Percentiles rank a stretch among this genome's conserved stretches.
phyloP scores from a whole-genome alignment of 2,888 invertebrate species.

The Leptopilina myrica region DNA sequence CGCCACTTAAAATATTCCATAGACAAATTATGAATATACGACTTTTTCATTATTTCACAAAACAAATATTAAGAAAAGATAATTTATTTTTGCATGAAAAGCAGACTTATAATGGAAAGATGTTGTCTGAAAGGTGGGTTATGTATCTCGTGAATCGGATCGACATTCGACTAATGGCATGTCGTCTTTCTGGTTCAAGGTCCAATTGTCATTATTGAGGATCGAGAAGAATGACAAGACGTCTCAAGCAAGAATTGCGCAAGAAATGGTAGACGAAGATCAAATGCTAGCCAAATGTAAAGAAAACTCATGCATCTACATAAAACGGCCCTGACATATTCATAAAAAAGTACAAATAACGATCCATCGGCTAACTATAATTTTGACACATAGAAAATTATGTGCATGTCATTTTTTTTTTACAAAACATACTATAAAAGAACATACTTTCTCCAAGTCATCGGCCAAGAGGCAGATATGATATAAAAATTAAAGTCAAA shows the following conservation, averaged over 20 bases:
- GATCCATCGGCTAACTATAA: background rate
- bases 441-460: too few species aligned
- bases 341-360: background rate
- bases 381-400: background rate
- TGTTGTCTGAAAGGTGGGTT: background rate
- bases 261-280: conserved; percentile 18
- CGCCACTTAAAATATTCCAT: too few species aligned
- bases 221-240: conserved; percentile 37
- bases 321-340: background rate
- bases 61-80: background rate
- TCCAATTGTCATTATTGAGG: conserved; percentile 4
- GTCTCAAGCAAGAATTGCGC: conserved; percentile 10
- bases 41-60: background rate
- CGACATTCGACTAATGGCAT: conserved; percentile 19
- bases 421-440: too few species aligned
- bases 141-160: conserved; percentile 10
- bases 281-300: conserved; percentile 17
- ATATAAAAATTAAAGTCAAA: background rate
- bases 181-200: conserved; percentile 33
- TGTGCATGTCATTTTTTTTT: too few species aligned
- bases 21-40: too few species aligned
- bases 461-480: too few species aligned
- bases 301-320: background rate
- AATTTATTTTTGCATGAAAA: background rate
- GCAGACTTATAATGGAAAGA: background rate